Evolutionary conservation across 2,888 invertebrate species (phyloP), one percentile per base, ranked within the genome.

Genomic region (Drosophila fulvimacula): DNA sequence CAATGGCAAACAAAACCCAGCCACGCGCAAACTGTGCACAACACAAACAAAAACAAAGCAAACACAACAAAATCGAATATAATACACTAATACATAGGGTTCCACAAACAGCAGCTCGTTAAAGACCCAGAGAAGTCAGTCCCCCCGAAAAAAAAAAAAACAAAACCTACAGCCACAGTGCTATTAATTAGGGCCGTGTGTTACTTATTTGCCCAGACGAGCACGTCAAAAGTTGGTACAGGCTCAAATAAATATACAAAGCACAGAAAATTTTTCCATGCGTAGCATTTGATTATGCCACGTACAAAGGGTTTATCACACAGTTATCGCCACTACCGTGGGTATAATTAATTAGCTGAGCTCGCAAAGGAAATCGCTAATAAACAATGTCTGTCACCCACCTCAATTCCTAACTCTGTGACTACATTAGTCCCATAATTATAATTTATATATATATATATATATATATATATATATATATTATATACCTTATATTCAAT

Each of bases 1-100:
- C 69, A 76, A 66, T 72, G 71, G 70, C 68, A 61, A 67, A 78
- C 59, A 69, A 76, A 76, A 69, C 66, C 57, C 65, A 68, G 66
- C 67, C 73, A 78, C 63, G 73, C 73, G 79, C 67, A 75, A 61
- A 63, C 53, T 42, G 39, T 41, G 15, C 46, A 51, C 53, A 55
- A 24, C 30, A 53, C 38, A 30, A 41, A 30, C n/a, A 24, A 19
- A 53, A 67, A 52, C 52, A 52, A 52, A 10, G 15, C 53, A 64
- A 58, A 41, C 32, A n/a, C 34, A 41, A 10, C 30, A 9, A 32
- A 39, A n/a, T 17, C 49, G 10, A 55, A 52, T 32, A 24, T 41
- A 27, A 32, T 36, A 48, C 17, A 66, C 39, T 58, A 56, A 58
- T 32, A 19, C 59, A 36, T 64, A 30, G 53, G 52, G 61, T 53